These are phyloP conservation scores for Lophotriccus pileatus DNA, from an alignment of 2,797 vertebrate genomes.

Conservation along the genomic window DNA sequence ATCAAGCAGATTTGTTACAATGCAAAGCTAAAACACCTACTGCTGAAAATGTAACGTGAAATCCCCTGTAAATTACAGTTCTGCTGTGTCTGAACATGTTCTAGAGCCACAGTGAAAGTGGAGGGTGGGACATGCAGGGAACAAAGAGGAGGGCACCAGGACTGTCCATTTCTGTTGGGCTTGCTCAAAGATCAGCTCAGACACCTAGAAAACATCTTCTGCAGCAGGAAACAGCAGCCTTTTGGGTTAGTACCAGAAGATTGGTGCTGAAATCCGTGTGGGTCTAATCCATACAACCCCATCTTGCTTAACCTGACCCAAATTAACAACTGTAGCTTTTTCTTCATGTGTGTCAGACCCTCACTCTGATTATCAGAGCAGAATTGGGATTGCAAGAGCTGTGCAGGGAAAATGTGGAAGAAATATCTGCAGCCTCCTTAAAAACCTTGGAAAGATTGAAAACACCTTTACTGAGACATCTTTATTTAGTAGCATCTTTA, in stretches of 20 bases:
- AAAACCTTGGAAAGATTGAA: neutral
- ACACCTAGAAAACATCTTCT: neutral
- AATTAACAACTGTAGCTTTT: neutral
- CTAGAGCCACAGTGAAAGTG: neutral
- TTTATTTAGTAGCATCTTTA: neutral
- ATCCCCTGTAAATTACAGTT: neutral
- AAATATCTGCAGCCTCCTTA: neutral
- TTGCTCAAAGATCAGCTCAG: neutral
- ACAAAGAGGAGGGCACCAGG: neutral
- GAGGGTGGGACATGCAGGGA: rapidly evolving
- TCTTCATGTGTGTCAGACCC: rapidly evolving
- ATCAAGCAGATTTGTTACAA: neutral
- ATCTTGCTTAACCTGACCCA: neutral
- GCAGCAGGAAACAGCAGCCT: neutral
- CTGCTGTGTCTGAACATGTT: neutral
- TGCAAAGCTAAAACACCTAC: neutral
- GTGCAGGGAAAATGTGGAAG: neutral
- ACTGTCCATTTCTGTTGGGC: neutral
- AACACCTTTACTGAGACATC: neutral
- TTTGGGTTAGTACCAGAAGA: neutral
- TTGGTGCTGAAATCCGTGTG: neutral
- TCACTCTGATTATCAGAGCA: neutral
- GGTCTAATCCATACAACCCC: neutral
- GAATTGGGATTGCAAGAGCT: neutral
- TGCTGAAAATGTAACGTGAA: neutral